Evolutionary conservation across 2,113 vertebrate species (phyloP), one percentile per base, ranked within the genome.

Genomic region (Ochotona princeps): DNA sequence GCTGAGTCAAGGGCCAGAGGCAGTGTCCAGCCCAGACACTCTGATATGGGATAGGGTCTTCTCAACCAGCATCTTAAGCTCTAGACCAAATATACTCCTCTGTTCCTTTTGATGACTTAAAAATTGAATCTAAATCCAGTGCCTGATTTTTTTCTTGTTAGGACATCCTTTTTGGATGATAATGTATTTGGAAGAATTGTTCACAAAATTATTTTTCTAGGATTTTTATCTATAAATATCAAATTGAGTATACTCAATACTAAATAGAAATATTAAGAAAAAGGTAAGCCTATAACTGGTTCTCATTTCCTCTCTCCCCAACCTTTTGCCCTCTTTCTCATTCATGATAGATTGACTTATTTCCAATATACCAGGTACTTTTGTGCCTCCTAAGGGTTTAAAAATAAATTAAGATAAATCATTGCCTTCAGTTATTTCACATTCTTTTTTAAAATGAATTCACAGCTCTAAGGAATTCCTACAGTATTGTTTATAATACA

Each of bases 131-230:
- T 72, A 84, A 47, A 26, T 38, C 10, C 30, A 93, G 26, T 72
- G 44, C 28, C 38, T 63, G 10, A 78, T 60, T n/a, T 65, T 73
- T 25, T 63, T 75, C 51, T 21, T 65, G 54, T 54, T 54, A 54
- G 17, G 54, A 54, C 7, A 54, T 54, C 17, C 54, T 54, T 54
- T 54, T 54, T 47, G 73, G 60, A 57, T 63, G 51, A 65, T 35
- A 44, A 66, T 76, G 23, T 74, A 25, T 83, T 80, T 66, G 66
- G 47, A 74, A 65, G 57, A 72, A 49, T 35, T 83, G 8, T 47
- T 76, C 44, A 81, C 69, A 70, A 74, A 83, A 38, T 89, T 80
- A 70, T 80, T 75, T 67, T 74, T 76, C 20, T 80, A 80, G 38
- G 26, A 70, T 72, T 90, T 69, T 51, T 61, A 72, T 25, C 32